A percentile compares a stretch with the other conserved stretches of the same genome.
Conservation (phyloP, 2,888 invertebrate species). For the Pandemis corylana region DNA sequence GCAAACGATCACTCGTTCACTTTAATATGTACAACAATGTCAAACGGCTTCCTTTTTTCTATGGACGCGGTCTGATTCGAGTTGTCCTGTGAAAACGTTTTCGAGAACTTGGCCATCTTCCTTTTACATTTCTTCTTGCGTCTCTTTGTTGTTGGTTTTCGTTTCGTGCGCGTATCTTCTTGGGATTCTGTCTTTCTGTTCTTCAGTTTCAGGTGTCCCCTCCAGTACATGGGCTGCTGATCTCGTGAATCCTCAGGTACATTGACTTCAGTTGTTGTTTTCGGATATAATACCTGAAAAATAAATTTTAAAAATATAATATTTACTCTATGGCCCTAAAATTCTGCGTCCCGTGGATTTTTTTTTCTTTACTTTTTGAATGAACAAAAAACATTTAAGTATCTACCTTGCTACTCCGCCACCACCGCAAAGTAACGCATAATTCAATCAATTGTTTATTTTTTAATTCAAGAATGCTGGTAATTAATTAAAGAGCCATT, state of each 20-base stretch:
- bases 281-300: not conserved
- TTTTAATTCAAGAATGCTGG: no score
- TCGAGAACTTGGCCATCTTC: constrained; percentile 34
- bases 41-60: constrained; percentile 53
- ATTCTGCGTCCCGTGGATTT: no score
- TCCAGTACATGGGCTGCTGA: constrained; percentile 17
- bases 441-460: no score
- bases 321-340: not conserved
- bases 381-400: no score
- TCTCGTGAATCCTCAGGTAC: not conserved
- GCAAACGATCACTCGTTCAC: constrained; percentile 54
- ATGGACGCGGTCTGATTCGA: constrained; percentile 38
- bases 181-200: not conserved
- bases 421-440: no score
- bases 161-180: constrained; percentile 20
- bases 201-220: constrained; percentile 26
- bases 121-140: constrained; percentile 32
- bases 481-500: not conserved
- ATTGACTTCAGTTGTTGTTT: not conserved
- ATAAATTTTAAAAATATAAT: not conserved
- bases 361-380: no score
- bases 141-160: not conserved
- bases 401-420: no score
- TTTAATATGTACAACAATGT: constrained; percentile 68
- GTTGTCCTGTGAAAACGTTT: constrained; percentile 33